These are phyloP conservation scores for Varanus komodoensis DNA, from an alignment of 2,113 vertebrate genomes.

Conservation along the genomic window DNA sequence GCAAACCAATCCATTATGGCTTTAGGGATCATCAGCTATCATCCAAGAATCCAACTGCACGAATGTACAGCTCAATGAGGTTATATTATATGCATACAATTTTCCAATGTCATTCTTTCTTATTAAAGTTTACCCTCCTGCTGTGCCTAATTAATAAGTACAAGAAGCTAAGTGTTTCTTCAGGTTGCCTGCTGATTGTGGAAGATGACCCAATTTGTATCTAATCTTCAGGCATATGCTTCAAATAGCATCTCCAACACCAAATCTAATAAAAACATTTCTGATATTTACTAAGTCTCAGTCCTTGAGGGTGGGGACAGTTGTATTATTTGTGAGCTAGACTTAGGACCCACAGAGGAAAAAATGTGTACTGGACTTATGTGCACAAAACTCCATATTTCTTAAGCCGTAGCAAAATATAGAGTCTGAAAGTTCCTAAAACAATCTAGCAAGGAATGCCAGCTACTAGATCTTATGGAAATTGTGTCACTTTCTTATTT, in stretches of 20 bases:
- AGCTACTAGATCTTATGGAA: not conserved
- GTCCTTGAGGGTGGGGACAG: too few relatives aligned
- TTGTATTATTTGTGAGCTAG: not conserved
- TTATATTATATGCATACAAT: not conserved
- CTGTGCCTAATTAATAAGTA: not conserved
- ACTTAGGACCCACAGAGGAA: not conserved
- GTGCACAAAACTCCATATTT: not conserved
- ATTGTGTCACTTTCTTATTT: not conserved
- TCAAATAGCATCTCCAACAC: not conserved
- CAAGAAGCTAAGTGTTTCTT: not conserved
- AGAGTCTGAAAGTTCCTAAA: not conserved
- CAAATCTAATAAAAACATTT: not conserved
- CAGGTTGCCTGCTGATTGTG: not conserved
- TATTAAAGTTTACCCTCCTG: not conserved
- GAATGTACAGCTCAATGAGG: not conserved
- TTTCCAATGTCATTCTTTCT: not conserved
- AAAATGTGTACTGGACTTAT: not conserved
- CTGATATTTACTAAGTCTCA: not conserved
- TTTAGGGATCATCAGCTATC: not conserved
- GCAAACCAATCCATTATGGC: not conserved
- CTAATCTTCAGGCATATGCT: not conserved
- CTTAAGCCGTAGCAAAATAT: not conserved
- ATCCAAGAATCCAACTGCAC: not conserved
- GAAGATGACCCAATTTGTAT: not conserved
- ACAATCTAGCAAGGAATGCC: not conserved